Evolutionary conservation across 2,113 vertebrate genomes (phyloP).

Genomic region (Numenius arquata): DNA sequence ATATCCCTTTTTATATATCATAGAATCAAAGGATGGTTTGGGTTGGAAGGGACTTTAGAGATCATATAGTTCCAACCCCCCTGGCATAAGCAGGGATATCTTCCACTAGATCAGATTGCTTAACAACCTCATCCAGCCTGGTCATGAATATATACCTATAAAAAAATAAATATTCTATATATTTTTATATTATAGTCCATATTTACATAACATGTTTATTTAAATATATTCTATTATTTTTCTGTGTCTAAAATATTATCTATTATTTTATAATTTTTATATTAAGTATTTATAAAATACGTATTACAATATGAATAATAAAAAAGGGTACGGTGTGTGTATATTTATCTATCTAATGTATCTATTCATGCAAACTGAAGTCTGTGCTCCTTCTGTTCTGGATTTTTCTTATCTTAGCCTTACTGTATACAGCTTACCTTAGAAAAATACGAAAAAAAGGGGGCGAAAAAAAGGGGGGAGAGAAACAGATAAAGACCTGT

Average conservation of each 20-base stretch:
- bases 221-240: neutral
- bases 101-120: neutral
- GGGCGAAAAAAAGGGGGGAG: too few relatives aligned
- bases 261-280: neutral
- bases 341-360: neutral
- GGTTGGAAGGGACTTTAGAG: neutral
- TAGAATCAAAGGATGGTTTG: neutral
- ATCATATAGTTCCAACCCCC: rapidly evolving
- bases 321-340: neutral
- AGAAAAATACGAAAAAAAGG: neutral
- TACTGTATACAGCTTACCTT: neutral
- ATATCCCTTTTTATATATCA: neutral
- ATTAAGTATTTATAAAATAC: neutral
- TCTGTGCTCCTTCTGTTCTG: neutral
- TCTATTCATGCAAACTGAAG: neutral
- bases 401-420: neutral
- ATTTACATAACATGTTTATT: neutral
- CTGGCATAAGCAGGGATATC: neutral
- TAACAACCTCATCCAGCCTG: neutral
- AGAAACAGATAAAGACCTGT: neutral
- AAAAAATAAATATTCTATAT: neutral
- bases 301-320: neutral
- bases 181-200: neutral
- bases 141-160: neutral
- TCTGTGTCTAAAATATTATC: neutral